Conservation (phyloP, 2,888 invertebrate genomes). For the Xestoiulus laeticollis region DNA sequence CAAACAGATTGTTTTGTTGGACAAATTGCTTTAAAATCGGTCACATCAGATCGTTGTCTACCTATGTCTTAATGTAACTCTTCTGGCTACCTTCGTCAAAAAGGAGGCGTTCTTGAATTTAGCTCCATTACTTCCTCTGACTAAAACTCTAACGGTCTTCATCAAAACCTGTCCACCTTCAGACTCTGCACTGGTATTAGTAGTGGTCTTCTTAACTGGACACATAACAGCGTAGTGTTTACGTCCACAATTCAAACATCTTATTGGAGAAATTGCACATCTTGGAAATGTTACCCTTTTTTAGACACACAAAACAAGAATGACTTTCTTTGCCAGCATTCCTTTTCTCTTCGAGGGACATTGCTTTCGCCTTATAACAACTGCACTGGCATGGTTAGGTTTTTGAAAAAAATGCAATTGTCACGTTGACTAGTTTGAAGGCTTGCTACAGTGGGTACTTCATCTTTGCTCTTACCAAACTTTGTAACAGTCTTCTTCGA, state of each 20-base stretch:
- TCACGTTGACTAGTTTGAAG: background rate
- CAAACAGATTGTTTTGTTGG: background rate
- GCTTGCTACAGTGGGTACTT: background rate
- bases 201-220: background rate
- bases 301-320: background rate
- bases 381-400: background rate
- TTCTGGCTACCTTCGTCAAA: background rate
- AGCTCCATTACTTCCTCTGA: background rate
- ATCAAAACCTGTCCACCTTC: background rate
- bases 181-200: background rate
- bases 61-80: background rate
- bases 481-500: background rate
- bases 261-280: background rate
- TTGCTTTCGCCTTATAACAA: background rate
- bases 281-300: background rate
- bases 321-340: background rate
- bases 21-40: background rate
- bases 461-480: background rate
- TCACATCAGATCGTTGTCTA: background rate
- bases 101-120: background rate
- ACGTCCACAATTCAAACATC: background rate
- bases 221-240: background rate
- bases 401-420: background rate
- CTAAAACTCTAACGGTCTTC: background rate
- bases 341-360: background rate